Percentiles rank a stretch among this genome's conserved stretches.
These are phyloP conservation scores for Pocota personata DNA, from an alignment of 2,888 invertebrate genomes.

Conservation along the genomic window DNA sequence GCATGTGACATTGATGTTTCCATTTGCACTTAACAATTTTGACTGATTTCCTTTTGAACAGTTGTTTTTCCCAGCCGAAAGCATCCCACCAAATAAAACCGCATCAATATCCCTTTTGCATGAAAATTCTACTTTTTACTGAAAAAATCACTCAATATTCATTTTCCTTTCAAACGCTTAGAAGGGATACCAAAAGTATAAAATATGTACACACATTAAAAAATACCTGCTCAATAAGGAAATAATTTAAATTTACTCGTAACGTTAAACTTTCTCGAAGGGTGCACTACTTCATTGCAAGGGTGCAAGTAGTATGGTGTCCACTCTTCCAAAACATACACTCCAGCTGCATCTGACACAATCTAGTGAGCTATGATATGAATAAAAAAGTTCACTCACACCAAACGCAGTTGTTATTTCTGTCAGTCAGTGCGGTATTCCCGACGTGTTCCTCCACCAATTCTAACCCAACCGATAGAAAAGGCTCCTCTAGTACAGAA, in stretches of 20 bases:
- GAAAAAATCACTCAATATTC: background rate
- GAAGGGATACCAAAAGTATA: slow-evolving; percentile 3
- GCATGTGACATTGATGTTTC: too few relatives aligned
- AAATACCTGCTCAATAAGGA: slow-evolving; percentile 36
- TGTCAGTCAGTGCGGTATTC: slow-evolving; percentile 66
- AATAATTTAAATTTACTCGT: slow-evolving; percentile 23
- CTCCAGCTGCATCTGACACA: slow-evolving; percentile 71
- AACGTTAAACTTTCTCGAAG: slow-evolving; percentile 22
- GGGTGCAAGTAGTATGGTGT: slow-evolving; percentile 51
- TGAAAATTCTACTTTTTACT: background rate
- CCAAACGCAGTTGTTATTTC: slow-evolving; percentile 59
- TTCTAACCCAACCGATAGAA: slow-evolving; percentile 27
- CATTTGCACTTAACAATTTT: too few relatives aligned
- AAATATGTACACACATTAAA: background rate
- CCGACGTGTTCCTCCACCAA: slow-evolving; percentile 50
- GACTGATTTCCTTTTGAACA: too few relatives aligned
- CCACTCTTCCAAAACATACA: slow-evolving; percentile 70
- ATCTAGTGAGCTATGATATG: slow-evolving; percentile 68
- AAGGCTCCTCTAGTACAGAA: slow-evolving; percentile 33
- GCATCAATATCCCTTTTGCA: background rate
- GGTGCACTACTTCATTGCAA: slow-evolving; percentile 55
- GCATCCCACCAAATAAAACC: background rate
- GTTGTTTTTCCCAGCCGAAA: too few relatives aligned
- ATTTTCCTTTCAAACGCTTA: slow-evolving; percentile 15
- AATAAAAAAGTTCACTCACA: slow-evolving; percentile 60